Percentiles rank a stretch among this genome's conserved stretches.
Evolutionary conservation across 2,797 vertebrate species (phyloP).

Genomic region (Bucorvus abyssinicus): DNA sequence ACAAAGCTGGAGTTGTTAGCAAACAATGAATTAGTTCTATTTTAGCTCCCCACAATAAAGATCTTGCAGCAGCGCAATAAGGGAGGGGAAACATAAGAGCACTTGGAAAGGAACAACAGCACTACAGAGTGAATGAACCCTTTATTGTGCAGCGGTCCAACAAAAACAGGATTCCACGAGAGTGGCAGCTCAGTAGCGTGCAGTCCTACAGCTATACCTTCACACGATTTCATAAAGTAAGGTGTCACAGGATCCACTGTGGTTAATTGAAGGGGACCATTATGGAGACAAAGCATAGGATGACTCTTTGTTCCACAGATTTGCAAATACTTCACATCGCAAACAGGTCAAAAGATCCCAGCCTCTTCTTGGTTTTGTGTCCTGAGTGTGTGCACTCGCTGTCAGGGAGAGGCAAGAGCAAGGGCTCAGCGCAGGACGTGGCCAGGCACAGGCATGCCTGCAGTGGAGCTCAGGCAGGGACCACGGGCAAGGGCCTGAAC

Average conservation of each 20-base stretch:
- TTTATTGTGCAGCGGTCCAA: background rate
- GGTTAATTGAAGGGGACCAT: background rate
- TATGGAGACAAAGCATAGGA: background rate
- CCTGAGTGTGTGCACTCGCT: accelerated
- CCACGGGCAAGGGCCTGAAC: background rate
- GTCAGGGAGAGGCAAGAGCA: background rate
- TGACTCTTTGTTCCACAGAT: background rate
- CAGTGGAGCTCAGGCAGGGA: accelerated
- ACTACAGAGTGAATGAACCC: slow-evolving; percentile 21
- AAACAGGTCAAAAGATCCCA: background rate
- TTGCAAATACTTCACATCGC: background rate
- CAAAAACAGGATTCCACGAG: background rate
- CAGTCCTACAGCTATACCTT: background rate
- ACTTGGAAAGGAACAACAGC: slow-evolving; percentile 40
- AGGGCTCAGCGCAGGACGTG: background rate
- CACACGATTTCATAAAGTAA: background rate
- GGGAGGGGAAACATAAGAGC: slow-evolving; percentile 25
- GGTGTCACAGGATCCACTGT: background rate
- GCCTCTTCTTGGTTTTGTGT: background rate
- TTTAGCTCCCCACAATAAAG: background rate
- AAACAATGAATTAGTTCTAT: slow-evolving; percentile 27
- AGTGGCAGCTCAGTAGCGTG: background rate
- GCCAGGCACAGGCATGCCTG: background rate
- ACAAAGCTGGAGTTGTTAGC: background rate
- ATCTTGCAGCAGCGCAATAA: background rate